Evolutionary conservation across 2,113 vertebrate species (phyloP), one percentile per base, ranked within the genome.

Genomic region (Bagarius yarrelli): DNA sequence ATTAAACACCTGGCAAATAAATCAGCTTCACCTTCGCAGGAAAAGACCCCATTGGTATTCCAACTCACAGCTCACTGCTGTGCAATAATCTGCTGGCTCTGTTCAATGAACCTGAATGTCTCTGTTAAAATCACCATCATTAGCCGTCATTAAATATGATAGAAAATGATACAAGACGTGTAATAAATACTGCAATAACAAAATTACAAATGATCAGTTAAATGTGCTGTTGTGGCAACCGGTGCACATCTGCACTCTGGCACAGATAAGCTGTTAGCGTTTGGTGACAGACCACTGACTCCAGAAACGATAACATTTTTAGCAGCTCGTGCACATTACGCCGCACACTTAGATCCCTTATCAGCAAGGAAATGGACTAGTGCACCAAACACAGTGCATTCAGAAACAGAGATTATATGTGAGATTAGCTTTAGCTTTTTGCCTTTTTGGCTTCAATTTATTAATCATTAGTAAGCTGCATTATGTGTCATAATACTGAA

Each of bases 111-210:
- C 44, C 61, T 34, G 60, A 53, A 78, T 78, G 59, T 47, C 76
- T 78, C 60, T 78, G 40, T 64, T 78, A 78, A 78, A 53, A 78
- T 78, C 61, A 32, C 61, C 60, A 52, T n/a, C 60, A 78, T 78
- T 34, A 53, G 47, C 47, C 61, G 16, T 66, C 47, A 66, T 53
- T 50, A 66, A 78, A 66, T 53, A 66, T 78, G 60, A 66, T 32
- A 64, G 25, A 78, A 63, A 66, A 12, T 27, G 18, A 34, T 73
- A 64, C 30, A 53, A 66, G 61, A 32, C 5, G 47, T 78, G 47
- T 52, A 78, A 78, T 53, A 66, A 66, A 23, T 78, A 55, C 8
- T 14, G 27, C 70, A 73, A 73, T 73, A 73, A 73, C 70, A 64
- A 53, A 66, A 78, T 78, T 53, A 78, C 76, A 66, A 64, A 78